Evolutionary conservation across 2,797 vertebrate species (phyloP).

Genomic region (Ceyx erithaca): DNA sequence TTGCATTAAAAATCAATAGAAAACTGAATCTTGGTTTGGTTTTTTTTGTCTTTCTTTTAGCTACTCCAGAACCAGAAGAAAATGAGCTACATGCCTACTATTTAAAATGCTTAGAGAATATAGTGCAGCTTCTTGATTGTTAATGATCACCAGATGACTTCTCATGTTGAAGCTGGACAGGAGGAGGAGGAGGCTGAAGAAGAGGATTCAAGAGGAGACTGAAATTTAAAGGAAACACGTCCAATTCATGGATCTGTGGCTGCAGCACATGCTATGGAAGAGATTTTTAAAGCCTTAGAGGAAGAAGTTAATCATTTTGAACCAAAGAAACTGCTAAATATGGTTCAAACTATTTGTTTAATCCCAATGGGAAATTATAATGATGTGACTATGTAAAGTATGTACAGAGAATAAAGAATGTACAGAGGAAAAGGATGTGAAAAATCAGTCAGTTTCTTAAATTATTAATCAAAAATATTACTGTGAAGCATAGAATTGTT

Average conservation of each 20-base stretch:
- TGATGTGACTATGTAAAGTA: background rate
- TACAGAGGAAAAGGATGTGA: background rate
- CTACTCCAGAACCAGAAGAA: slow-evolving; percentile 72
- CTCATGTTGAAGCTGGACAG: background rate
- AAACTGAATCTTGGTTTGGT: background rate
- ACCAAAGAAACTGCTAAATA: background rate
- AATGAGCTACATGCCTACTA: slow-evolving; percentile 81
- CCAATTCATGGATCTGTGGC: background rate
- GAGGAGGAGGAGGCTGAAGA: too few species aligned
- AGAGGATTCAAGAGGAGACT: background rate
- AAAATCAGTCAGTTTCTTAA: slow-evolving; percentile 18
- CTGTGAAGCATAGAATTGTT: background rate
- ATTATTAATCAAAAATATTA: slow-evolving; percentile 8
- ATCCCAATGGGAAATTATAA: slow-evolving; percentile 53
- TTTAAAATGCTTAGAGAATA: slow-evolving; percentile 90
- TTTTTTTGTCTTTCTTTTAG: slow-evolving; percentile 68
- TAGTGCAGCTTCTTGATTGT: slow-evolving; percentile 85
- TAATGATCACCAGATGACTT: slow-evolving; percentile 48
- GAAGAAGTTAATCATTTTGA: background rate
- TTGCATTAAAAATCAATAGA: background rate
- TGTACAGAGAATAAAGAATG: background rate
- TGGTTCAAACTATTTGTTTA: slow-evolving; percentile 11
- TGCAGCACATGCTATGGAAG: background rate
- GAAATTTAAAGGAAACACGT: background rate
- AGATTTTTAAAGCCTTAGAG: background rate